Evolutionary conservation across 2,113 vertebrate genomes (phyloP).

Genomic region (Cinclus cinclus): DNA sequence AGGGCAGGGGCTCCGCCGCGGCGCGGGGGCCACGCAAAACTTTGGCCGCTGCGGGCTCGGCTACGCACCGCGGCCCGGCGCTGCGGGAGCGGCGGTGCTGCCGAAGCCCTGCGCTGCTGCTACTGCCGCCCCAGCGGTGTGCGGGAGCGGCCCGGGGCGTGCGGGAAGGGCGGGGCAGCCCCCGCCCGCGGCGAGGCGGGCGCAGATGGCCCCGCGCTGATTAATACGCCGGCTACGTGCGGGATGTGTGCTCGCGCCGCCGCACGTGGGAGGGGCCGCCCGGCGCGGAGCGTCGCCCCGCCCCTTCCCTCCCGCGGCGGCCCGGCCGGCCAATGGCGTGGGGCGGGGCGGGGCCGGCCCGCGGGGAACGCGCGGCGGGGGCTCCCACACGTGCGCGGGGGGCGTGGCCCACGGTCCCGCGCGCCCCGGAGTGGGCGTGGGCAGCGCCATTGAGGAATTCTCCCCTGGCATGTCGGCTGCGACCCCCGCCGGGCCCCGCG

Average conservation of each 20-base stretch:
- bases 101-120: background rate
- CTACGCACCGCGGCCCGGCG: background rate
- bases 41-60: background rate
- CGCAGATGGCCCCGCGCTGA: constrained; percentile 15
- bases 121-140: background rate
- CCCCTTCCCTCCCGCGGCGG: background rate
- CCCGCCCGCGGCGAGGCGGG: background rate
- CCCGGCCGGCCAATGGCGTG: background rate
- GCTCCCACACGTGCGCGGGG: background rate
- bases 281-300: background rate
- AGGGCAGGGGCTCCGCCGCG: background rate
- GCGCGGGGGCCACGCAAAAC: background rate
- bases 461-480: constrained; percentile 39
- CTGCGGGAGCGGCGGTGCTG: background rate
- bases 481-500: background rate
- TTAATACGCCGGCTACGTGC: constrained; percentile 60
- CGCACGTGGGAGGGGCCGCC: constrained; percentile 43
- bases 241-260: constrained; percentile 45
- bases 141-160: background rate
- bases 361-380: background rate
- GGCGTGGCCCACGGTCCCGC: background rate
- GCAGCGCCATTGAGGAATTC: constrained; percentile 78
- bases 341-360: background rate
- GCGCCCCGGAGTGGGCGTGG: background rate
- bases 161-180: background rate